Base-by-base conservation (phyloP, 2,113 vertebrate species). In the Heliornis fulica region DNA sequence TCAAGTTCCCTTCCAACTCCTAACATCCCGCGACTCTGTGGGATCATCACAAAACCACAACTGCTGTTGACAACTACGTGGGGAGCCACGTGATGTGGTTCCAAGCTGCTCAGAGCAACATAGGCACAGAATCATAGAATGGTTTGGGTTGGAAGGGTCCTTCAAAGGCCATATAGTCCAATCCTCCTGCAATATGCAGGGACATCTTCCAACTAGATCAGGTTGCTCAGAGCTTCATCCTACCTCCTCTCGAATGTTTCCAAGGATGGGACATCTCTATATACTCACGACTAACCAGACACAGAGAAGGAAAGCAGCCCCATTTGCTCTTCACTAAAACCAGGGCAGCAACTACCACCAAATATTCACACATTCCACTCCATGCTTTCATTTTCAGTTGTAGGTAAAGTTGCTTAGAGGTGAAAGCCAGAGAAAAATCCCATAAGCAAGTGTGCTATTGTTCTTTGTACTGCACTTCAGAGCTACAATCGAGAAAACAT, bases 371-470 rank as follows among this genome's bases (percentile, higher is more conserved):
- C 32, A 84, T n/a, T 92, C 75, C 41, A 70, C 29, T 34, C 29
- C 83, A 28, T 38, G 32, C 46, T 91, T 87, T 88, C 19, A 29
- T 10, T 87, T 81, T 65, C 36, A 79, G 43, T 22, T 71, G 40
- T 1, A 68, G 34, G n/a, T 68, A 94, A 75, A 68, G 53, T 32
- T 3, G 2, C 61, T 68, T 26, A n/a, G 32, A 81, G 8, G 12
- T 63, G 26, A 77, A 94, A 78, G 54, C 3, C 12, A 40, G n/a
- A 40, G 54, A 88, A 87, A 69, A 74, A 66, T 11, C 21, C 51
- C 15, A 22, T 11, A 50, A 84, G 13, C 28, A 64, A 45, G 12
- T 0, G 0, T 36, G 9, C 21, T 68, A 4, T 8, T 48, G 60
- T 61, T 29, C 40, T 82, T 78, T 63, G 43, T 26, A 31, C 1